Conservation (phyloP, 2,113 vertebrate species). For the Forbesichthys papilliferus region DNA sequence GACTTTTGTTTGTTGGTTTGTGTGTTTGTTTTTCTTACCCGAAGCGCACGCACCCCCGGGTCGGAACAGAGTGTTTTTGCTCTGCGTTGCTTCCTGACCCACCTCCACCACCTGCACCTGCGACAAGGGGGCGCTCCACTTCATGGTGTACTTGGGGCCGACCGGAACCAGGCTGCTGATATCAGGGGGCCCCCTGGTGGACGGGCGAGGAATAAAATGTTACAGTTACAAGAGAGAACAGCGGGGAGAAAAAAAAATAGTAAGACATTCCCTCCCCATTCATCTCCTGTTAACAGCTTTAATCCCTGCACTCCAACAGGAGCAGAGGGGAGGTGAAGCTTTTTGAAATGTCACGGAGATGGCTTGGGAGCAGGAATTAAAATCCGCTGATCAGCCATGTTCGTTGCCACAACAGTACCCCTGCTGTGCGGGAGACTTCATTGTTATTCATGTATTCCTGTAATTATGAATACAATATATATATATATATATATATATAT, state of each 20-base stretch:
- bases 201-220: background rate
- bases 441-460: conserved; percentile 75
- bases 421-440: conserved; percentile 56
- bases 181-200: conserved; percentile 82
- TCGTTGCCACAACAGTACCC: conserved; percentile 37
- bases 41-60: conserved; percentile 59
- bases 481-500: conserved; percentile 10
- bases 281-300: conserved; percentile 3
- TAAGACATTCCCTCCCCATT: background rate
- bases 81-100: conserved; percentile 82
- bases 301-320: background rate
- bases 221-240: background rate
- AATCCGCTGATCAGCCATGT: conserved; percentile 46
- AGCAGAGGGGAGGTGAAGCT: conserved; percentile 8
- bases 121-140: conserved; percentile 90
- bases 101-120: conserved; percentile 93
- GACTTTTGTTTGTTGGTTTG: background rate
- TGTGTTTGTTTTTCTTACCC: conserved; percentile 50
- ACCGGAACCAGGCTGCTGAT: conserved; percentile 92
- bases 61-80: conserved; percentile 82
- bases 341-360: conserved; percentile 34
- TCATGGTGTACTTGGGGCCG: conserved; percentile 92
- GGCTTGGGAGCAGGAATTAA: conserved; percentile 37
- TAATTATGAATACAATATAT: conserved; percentile 62
- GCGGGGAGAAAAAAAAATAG: background rate